Evolutionary conservation across 2,888 invertebrate species (phyloP).

Genomic region (Drosophila monieri): DNA sequence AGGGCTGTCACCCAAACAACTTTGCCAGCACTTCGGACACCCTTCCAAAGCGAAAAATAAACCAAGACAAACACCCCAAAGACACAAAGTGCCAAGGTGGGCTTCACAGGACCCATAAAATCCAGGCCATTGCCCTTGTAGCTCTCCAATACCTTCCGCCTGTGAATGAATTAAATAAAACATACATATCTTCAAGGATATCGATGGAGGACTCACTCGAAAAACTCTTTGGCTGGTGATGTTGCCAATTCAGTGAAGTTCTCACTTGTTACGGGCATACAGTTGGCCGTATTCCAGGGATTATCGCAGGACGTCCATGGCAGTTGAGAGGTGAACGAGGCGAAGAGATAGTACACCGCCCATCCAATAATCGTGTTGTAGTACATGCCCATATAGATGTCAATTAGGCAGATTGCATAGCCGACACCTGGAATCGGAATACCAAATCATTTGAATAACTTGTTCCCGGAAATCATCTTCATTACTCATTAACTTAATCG

Average conservation of each 20-base stretch:
- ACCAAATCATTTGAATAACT: not conserved
- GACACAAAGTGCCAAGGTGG: conserved; percentile 94
- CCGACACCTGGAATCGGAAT: conserved; percentile 90
- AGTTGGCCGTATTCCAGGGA: conserved; percentile 92
- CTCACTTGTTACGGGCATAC: conserved; percentile 87
- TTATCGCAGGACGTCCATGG: conserved; percentile 96
- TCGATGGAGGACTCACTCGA: conserved; percentile 87
- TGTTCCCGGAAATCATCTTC: not conserved
- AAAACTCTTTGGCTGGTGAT: conserved; percentile 94
- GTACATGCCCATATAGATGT: conserved; percentile 98
- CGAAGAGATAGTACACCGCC: conserved; percentile 95
- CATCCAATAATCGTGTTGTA: conserved; percentile 99
- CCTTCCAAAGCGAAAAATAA: conserved; percentile 98
- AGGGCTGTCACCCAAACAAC: conserved; percentile 98
- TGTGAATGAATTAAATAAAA: conserved; percentile 77
- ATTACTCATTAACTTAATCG: conserved; percentile 10
- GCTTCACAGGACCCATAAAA: conserved; percentile 94
- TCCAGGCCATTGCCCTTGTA: conserved; percentile 92
- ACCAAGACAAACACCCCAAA: conserved; percentile 96
- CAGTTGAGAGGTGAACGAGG: conserved; percentile 91
- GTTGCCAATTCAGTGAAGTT: conserved; percentile 86
- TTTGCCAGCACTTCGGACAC: conserved; percentile 96
- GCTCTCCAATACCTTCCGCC: conserved; percentile 94
- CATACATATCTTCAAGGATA: not conserved
- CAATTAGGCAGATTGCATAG: conserved; percentile 97